Conservation (phyloP, 2,888 invertebrate species). For the Meandrusa payeni region DNA sequence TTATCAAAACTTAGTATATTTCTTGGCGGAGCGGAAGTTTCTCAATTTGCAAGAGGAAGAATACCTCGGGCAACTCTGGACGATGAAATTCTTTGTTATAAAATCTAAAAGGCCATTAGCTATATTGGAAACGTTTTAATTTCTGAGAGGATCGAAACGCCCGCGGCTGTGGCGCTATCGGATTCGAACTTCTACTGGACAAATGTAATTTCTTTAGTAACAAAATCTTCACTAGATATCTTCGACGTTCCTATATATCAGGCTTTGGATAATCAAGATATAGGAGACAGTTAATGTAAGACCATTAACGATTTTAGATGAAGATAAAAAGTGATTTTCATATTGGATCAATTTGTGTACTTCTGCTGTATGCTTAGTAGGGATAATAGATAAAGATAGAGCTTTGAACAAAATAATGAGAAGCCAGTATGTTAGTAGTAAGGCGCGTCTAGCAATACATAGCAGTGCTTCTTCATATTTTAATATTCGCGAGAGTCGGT, state of each 20-base stretch:
- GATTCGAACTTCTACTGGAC: constrained; percentile 31
- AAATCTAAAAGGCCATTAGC: constrained; percentile 43
- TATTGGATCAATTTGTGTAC: no score
- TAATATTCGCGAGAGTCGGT: no score
- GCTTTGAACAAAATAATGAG: no score
- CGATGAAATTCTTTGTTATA: constrained; percentile 41
- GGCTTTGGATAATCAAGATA: neutral
- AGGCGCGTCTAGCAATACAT: no score
- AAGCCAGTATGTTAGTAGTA: no score
- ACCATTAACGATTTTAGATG: no score
- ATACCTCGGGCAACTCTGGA: constrained; percentile 27
- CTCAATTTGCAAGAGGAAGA: constrained; percentile 36
- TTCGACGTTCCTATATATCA: no score
- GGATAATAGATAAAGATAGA: no score
- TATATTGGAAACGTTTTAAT: constrained; percentile 42
- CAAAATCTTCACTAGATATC: constrained; percentile 5
- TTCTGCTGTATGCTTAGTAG: no score
- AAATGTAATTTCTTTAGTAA: constrained; percentile 44
- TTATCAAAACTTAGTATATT: constrained; percentile 30
- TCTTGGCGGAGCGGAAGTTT: constrained; percentile 30
- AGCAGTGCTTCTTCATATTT: no score
- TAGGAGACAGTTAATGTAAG: no score
- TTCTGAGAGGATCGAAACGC: constrained; percentile 33
- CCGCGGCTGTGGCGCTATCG: constrained; percentile 30
- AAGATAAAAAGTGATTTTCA: no score